Base-by-base conservation (phyloP, 2,113 vertebrate genomes). In the Romanogobio albipinnatus region DNA sequence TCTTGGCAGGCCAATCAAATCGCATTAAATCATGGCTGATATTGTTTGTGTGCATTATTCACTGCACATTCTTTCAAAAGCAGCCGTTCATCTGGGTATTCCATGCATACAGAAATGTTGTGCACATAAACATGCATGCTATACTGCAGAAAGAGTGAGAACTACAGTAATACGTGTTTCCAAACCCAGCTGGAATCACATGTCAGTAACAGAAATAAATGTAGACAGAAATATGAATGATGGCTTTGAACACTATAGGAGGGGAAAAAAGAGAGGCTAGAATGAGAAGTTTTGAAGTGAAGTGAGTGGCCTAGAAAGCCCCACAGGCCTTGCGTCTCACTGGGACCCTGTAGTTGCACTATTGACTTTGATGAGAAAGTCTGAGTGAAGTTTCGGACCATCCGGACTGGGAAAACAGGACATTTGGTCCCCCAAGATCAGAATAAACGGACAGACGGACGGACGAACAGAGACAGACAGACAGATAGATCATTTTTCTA, bases 221-320 rank as follows among this genome's bases (percentile, higher is more conserved):
- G 14, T 22, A 39, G 26, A 59, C 26, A 77, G 29, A 77, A 77
- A 77, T 39, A 77, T 59, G 73, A 77, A 77, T 77, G 53, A 77
- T 33, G 53, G 10, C 76, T 77, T 77, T 77, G 76, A 77, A 77
- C 53, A 39, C 9, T 5, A 36, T 53, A 77, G 29, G 76, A 36
- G n/a, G 39, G 1, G 3, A 45, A 13, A 56, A 59, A 59, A n/a
- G 7, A n/a, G 7, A 49, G 76, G 26, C 17, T n/a, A 58, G 53
- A 77, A 33, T 13, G 53, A 77, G 53, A 59, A 33, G 49, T 51
- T 76, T 53, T 76, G 74, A 33, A 33, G 47, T 53, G 26, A 53
- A 19, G 14, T 51, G 11, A 53, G 73, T 14, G 14, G 47, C 24
- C 47, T 19, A 49, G 22, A 73, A 51, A 51, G 47, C 19, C 7